phyloP scores from a whole-genome alignment of 2,797 vertebrate species.

The Clarias laeviceps region DNA sequence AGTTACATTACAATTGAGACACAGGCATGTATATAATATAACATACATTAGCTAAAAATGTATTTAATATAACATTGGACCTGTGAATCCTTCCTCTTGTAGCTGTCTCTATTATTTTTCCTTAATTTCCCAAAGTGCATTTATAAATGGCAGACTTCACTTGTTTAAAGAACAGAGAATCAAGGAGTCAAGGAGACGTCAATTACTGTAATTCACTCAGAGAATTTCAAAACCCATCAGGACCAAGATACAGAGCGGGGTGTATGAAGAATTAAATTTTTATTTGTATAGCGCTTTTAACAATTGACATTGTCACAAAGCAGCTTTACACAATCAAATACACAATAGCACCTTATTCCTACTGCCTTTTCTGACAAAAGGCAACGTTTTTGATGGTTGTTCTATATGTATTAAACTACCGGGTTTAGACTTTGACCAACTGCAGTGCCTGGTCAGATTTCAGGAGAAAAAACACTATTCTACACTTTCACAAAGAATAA shows the following conservation, averaged over 20 bases:
- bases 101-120: background rate
- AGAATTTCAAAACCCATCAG: background rate
- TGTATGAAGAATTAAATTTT: background rate
- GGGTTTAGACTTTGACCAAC: background rate
- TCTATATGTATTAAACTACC: background rate
- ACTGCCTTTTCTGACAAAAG: background rate
- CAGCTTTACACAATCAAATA: no score
- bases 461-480: background rate
- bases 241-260: background rate
- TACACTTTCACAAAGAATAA: background rate
- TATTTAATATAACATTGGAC: background rate
- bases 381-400: background rate
- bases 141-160: background rate
- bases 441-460: background rate
- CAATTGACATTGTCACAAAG: no score
- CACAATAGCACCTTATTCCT: background rate
- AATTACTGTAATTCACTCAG: background rate
- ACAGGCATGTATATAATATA: background rate
- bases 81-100: background rate
- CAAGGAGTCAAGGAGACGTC: background rate
- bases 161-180: background rate
- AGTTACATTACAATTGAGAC: background rate
- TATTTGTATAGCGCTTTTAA: no score
- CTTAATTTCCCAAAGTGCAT: conserved; percentile 1
- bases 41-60: background rate